Evolutionary conservation across 2,797 vertebrate genomes (phyloP), one percentile per base, ranked within the genome.

Genomic region (Lithobates pipiens): DNA sequence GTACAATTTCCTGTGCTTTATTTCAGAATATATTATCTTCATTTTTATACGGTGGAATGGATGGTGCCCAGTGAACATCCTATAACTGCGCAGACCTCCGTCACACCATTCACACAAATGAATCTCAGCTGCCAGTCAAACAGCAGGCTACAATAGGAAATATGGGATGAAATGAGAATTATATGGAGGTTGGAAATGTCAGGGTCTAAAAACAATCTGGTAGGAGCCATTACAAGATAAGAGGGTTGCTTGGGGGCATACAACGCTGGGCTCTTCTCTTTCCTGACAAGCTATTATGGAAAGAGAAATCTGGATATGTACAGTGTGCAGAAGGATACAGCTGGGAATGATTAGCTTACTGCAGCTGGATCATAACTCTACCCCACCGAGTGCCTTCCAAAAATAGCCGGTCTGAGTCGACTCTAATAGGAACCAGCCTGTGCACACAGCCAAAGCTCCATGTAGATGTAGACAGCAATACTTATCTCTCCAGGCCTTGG

Each of bases 331-430:
- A 69, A 65, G 10, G 0, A 61, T 80, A 63, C 84, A 81, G 72
- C 74, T 86, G 84, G 6, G 61, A 46, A 2, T 25, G 72, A 86
- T 86, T 77, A 85, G 1, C 76, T 39, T 32, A 42, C 67, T 71
- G 67, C 77, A 86, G 84, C 84, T 82, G 78, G 78, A 70, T 72
- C 23, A 73, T 76, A 71, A 76, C 50, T 23, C 16, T 61, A 70
- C 63, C 68, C 71, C 54, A 80, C 39, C 27, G 75, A 44, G 75
- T 36, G 57, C 75, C 5, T 70, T 76, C 84, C 73, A 81, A 76
- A 86, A 76, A 81, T 86, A 86, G 74, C 25, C n/a, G 5, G 72
- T 68, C 61, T 81, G 57, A 69, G 68, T 74, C 44, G 16, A 67
- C 50, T 71, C 46, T 84, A 84, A 78, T 65, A 84, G 29, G 68